Evolutionary conservation across 2,888 invertebrate genomes (phyloP), one percentile per base, ranked within the genome.

Genomic region (Acanthosoma haemorrhoidale): DNA sequence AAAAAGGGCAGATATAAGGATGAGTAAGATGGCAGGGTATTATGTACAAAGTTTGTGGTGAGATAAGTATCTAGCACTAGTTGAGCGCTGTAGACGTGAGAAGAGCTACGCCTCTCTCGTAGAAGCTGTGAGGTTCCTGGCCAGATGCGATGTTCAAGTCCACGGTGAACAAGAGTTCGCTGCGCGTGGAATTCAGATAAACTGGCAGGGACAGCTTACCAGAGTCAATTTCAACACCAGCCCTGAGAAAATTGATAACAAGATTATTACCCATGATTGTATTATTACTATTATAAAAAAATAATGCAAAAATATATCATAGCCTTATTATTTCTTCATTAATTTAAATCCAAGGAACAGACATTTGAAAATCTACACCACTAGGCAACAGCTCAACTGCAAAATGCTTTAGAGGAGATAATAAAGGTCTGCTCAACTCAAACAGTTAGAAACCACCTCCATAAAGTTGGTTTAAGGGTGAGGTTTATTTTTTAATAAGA

Each of bases 21-120:
- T 0, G 2, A 15, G 64, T 11, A 34, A 38, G 25, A 36, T 15
- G 25, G 9, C 29, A 11, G 15, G 25, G 25, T 16, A 41, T 64
- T 11, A 39, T 36, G 8, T 25, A 39, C 29, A 64, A 1, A 41
- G 41, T 51, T n/a, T 9, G 41, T 41, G 25, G 41, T 18, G 21
- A 31, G 41, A 64, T 21, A 25, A 21, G 41, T 9, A 15, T 21
- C 2, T 34, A 29, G 43, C 18, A 32, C 39, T 86, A 91, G 81
- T 93, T 93, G 76, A 95, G 86, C 73, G 92, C 89, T 41, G 94
- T 94, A 51, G 97, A 97, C 21, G 95, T 94, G 78, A 97, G 87
- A 57, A 99, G 86, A 61, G 98, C 98, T 25, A 99, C 98, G 75
- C 99, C 99, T 68, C 99, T 86, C 82, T 99, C 97, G 82, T 97